Percentiles rank a stretch among this genome's conserved stretches.
Evolutionary conservation across 1,140 invertebrate species (phyloP).

Genomic region (Nylanderia fulva): DNA sequence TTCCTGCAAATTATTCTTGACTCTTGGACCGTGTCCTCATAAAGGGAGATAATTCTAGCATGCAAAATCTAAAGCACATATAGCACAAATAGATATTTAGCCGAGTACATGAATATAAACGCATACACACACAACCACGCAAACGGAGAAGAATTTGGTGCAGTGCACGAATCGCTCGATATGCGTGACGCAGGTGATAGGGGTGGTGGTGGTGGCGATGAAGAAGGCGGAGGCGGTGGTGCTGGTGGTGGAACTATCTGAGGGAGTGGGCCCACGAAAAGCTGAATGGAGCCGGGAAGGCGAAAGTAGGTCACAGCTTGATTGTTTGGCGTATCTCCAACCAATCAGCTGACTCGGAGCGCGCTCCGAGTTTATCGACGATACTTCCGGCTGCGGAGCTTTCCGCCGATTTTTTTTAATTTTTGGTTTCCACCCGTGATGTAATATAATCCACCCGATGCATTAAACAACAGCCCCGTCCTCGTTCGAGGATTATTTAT

Average conservation of each 20-base stretch:
- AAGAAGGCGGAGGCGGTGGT: constrained; percentile 47
- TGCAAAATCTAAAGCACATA: neutral
- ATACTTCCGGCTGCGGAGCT: constrained; percentile 28
- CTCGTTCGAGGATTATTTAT: neutral
- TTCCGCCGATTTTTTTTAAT: neutral
- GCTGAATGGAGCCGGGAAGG: constrained; percentile 77
- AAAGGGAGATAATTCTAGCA: neutral
- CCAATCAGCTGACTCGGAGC: constrained; percentile 64
- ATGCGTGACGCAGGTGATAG: constrained; percentile 76
- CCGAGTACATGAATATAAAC: neutral
- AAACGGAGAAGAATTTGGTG: constrained; percentile 48
- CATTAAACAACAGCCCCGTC: neutral
- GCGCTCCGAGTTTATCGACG: constrained; percentile 23
- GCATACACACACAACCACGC: neutral
- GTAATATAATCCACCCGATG: constrained; percentile 11
- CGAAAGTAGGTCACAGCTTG: constrained; percentile 77
- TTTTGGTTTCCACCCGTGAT: neutral
- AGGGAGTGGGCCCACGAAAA: constrained; percentile 72
- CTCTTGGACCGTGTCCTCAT: neutral
- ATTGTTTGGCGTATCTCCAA: constrained; percentile 61
- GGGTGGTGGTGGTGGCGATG: constrained; percentile 56
- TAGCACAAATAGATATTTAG: neutral
- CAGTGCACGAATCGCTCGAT: constrained; percentile 76
- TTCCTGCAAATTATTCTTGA: constrained; percentile 15
- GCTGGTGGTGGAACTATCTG: constrained; percentile 52